Base-by-base conservation (phyloP, 2,888 invertebrate genomes). In the Tetragonisca angustula region DNA sequence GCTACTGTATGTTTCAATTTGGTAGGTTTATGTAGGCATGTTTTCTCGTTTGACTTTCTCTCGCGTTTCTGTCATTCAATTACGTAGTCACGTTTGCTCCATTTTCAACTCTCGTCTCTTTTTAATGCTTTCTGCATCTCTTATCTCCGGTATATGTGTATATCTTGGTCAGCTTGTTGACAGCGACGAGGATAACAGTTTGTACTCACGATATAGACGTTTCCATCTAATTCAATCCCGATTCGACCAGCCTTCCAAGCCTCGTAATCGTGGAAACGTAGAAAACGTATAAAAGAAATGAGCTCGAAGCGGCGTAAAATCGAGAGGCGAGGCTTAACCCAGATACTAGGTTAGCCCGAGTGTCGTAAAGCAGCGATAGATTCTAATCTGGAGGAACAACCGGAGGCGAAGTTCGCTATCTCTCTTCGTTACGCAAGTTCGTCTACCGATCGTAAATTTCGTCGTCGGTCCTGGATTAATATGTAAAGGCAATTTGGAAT, bases 381-480 rank as follows among this genome's bases (percentile, higher is more conserved):
- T 71, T 27, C 62, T 52, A 52, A 76, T 77, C 64, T 71, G 21
- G 4, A 49, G 59, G 59, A 61, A 62, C 36, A 9, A 68, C 77
- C 52, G 21, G 50, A 68, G 78, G 71, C 71, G 32, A 78, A 68
- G 78, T 78, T 64, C 32, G 71, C 32, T 54, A 21, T 71, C 43
- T 52, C n/a, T 50, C 71, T n/a, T 36, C 50, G 67, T 81, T 81
- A 62, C 81, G 67, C 54, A 81, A 81, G 49, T 21, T 36, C 32
- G 27, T 17, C 6, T 27, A 68, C n/a, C 50, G 15, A 61, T 81
- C 79, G 81, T 78, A 79, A 68, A 78, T 78, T 78, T 68, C 49
- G 68, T 72, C 67, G 71, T 13, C 71, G 78, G 36, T 21, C 4
- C 21, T 19, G 81, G 62, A 81, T 81, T 81, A 81, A 79, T 81